Base-by-base conservation (phyloP, 1,140 invertebrate genomes). In the Bombus terrestris region DNA sequence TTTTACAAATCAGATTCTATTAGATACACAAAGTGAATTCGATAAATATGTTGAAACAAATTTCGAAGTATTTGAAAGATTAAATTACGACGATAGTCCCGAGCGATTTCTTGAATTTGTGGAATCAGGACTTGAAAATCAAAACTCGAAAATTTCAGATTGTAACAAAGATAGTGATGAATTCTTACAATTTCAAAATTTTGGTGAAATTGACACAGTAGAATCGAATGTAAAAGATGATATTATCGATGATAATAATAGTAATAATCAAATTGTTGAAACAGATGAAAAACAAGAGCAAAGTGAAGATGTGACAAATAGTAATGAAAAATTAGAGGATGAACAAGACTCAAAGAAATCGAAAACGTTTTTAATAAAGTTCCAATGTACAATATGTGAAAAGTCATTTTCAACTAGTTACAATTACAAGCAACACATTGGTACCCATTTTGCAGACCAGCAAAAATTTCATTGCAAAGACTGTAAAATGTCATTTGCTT, bases 381-480 rank as follows among this genome's bases (percentile, higher is more conserved):
- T 92, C 73, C 89, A 93, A 68, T 95, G 94, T 47, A 88, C 71
- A 15, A 92, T 93, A 37, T 94, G 94, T 35, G 86, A 93, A 35
- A 94, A 94, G 82, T 89, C 87, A 43, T 94, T 94, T 57, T 94
- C 93, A 0, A 93, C 91, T 2, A 88, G 91, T 28, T 94, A 93
- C 28, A 94, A 94, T 77, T 94, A 93, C 74, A 94, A 92, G 75
- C 94, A 95, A 78, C 94, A 95, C 25, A 92, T 93, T 15, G 94
- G 94, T 0, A 93, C 91, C 13, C 94, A 95, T 66, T 95, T 94
- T 75, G 86, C 86, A 2, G 93, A 94, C 66, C 93, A 94, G 39
- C 94, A 95, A 79, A 93, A 94, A 43, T 94, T 93, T 79, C 91
- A 93, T n/a, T 95, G 94, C 73, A 93, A 94, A 73, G 91, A 94